phyloP scores from a whole-genome alignment of 2,797 vertebrate species.

The Florisuga fusca region DNA sequence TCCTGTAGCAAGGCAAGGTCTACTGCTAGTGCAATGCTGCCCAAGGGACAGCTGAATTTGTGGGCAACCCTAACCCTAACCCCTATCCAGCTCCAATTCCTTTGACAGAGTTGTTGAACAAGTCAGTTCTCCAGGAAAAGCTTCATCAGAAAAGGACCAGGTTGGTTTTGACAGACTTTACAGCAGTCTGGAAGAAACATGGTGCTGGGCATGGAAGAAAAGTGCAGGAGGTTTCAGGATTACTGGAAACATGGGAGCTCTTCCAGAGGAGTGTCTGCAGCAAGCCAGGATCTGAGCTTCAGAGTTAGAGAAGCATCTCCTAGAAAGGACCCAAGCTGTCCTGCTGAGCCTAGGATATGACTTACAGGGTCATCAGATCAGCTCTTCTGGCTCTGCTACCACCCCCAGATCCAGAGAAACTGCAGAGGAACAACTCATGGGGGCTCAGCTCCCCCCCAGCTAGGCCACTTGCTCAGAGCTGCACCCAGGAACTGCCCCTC shows the following conservation, averaged over 20 bases:
- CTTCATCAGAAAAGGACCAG: neutral
- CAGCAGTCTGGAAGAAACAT: neutral
- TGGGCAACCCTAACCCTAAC: too few relatives aligned
- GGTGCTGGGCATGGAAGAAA: neutral
- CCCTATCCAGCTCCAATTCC: neutral
- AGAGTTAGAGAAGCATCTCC: neutral
- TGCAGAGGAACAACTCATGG: accelerated
- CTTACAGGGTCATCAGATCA: accelerated
- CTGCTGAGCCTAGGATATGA: neutral
- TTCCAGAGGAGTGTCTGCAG: neutral
- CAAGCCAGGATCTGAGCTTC: neutral
- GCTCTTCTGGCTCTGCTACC: neutral
- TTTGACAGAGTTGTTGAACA: neutral
- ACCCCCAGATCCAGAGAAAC: neutral
- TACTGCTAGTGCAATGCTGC: neutral
- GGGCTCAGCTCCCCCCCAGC: neutral
- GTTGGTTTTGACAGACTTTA: neutral
- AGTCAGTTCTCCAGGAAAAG: neutral
- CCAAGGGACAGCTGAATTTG: neutral
- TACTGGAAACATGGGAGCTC: neutral
- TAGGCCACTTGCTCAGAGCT: too few relatives aligned
- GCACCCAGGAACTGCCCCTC: neutral
- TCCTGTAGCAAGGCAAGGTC: neutral
- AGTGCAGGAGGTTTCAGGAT: neutral
- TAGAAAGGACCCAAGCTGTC: neutral